Percentiles rank a stretch among this genome's conserved stretches.
phyloP scores from a whole-genome alignment of 1,140 invertebrate genomes.

The Micrasema minimum region DNA sequence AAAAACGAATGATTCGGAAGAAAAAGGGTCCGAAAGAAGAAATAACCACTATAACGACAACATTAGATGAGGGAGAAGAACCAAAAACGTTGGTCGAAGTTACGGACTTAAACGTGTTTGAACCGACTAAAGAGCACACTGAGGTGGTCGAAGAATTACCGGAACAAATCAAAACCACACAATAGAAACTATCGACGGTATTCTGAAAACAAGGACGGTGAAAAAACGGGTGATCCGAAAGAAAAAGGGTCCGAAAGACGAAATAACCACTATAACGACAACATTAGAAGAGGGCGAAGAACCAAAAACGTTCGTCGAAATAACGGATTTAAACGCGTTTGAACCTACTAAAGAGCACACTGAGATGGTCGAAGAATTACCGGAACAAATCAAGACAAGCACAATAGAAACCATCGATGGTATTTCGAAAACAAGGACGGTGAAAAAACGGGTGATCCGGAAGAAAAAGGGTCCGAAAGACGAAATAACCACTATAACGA shows the following conservation, averaged over 20 bases:
- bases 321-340: not conserved
- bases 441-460: not conserved
- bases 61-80: not conserved
- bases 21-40: constrained; percentile 16
- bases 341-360: no score
- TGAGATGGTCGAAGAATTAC: constrained; percentile 61
- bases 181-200: constrained; percentile 29
- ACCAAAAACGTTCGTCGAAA: not conserved
- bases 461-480: not conserved
- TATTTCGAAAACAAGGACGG: not conserved
- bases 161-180: constrained; percentile 49
- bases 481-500: not conserved
- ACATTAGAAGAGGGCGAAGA: not conserved
- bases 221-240: constrained; percentile 11
- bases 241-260: constrained; percentile 4
- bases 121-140: not conserved
- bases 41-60: not conserved
- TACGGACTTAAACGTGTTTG: not conserved
- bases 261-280: constrained; percentile 25
- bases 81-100: not conserved
- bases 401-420: not conserved
- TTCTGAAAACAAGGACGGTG: not conserved
- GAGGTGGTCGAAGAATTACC: constrained; percentile 15
- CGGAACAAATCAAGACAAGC: constrained; percentile 42
- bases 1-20: not conserved